Conservation (phyloP, 2,113 vertebrate genomes). For the Pleuronectes platessa region DNA sequence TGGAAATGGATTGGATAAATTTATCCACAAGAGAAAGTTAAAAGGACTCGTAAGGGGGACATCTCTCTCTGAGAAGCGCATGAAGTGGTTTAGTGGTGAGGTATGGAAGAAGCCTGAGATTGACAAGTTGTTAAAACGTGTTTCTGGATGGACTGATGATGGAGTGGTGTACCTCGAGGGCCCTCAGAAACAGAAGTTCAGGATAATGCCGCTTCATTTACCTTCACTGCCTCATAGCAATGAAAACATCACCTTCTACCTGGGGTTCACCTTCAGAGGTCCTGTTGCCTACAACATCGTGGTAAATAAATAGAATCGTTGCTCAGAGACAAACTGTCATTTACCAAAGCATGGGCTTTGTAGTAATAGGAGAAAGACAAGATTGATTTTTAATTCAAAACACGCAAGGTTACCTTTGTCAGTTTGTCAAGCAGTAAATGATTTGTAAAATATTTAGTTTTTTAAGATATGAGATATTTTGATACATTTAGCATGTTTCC, state of each 20-base stretch:
- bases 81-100: conserved; percentile 82
- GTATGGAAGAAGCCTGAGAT: conserved; percentile 75
- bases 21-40: conserved; percentile 83
- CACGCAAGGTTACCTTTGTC: too few relatives aligned
- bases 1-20: conserved; percentile 80
- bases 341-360: too few relatives aligned
- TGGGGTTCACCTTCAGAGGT: conserved; percentile 70
- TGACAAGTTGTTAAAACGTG: conserved; percentile 68
- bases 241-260: conserved; percentile 78
- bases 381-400: too few relatives aligned
- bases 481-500: too few relatives aligned
- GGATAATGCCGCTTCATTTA: conserved; percentile 70
- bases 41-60: conserved; percentile 68
- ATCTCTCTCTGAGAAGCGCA: conserved; percentile 79
- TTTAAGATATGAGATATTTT: too few relatives aligned
- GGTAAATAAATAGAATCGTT: conserved; percentile 15
- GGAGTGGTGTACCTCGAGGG: conserved; percentile 80
- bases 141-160: conserved; percentile 86
- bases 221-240: conserved; percentile 80
- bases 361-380: too few relatives aligned
- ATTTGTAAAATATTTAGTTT: too few relatives aligned
- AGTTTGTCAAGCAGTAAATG: too few relatives aligned
- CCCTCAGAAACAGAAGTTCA: conserved; percentile 59
- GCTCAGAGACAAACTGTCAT: too few relatives aligned
- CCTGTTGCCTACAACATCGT: conserved; percentile 77